Conservation (phyloP, 1,140 invertebrate genomes). For the Aphis gossypii region DNA sequence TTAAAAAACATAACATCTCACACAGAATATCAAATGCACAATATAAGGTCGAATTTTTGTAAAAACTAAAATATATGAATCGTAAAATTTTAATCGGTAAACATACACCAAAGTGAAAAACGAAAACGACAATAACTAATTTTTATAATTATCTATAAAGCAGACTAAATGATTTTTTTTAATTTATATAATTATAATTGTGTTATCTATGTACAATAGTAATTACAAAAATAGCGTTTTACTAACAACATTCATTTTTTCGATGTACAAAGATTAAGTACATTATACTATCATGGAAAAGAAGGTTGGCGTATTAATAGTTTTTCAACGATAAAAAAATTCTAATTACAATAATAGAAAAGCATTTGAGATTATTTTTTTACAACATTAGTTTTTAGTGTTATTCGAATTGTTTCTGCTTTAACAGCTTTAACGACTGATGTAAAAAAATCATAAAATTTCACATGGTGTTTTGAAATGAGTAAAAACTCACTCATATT, state of each 20-base stretch:
- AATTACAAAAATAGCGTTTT: not conserved
- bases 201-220: not conserved
- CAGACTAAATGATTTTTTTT: not conserved
- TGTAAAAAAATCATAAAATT: not conserved
- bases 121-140: not conserved
- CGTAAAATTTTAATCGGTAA: not conserved
- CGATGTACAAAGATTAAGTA: not conserved
- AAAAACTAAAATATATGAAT: not conserved
- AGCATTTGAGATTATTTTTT: not conserved
- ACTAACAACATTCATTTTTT: not conserved
- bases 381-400: not conserved
- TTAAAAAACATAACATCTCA: not conserved
- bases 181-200: not conserved
- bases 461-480: not conserved
- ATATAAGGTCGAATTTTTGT: not conserved
- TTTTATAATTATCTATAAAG: not conserved
- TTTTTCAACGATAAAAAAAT: not conserved
- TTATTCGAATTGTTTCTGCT: not conserved
- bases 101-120: not conserved
- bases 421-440: not conserved
- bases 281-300: not conserved
- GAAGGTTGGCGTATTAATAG: not conserved
- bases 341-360: not conserved
- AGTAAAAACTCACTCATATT: not conserved
- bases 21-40: not conserved